Evolutionary conservation across 2,113 vertebrate species (phyloP), one percentile per base, ranked within the genome.

Genomic region (Nerophis ophidion): DNA sequence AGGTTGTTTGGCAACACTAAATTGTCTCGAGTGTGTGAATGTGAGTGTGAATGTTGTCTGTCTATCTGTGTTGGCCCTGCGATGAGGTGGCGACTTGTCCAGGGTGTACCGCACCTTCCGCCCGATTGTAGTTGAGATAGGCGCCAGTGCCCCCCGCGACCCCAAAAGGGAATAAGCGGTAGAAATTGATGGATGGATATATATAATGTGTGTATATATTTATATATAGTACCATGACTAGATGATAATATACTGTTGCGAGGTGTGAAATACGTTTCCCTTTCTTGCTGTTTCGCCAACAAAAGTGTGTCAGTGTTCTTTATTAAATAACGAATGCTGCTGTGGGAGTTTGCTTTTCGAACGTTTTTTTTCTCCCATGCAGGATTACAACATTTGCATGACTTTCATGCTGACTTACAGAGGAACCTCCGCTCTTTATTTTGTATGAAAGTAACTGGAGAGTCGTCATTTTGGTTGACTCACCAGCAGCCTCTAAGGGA

Each of bases 401-500:
- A 33, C 3, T 56, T 53, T 53, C 19, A 7, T 16, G 13, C n/a
- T 36, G 7, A 26, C 26, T 50, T 5, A 33, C 36, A 46, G 44
- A 49, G 4, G 49, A 42, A n/a, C 36, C 19, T 52, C 52, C 12
- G 35, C 9, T 26, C 26, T 26, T 4, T 68, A 60, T 72, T 68
- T 66, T 26, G 63, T 66, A 77, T 71, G 26, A 70, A 45, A 80
- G 70, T 66, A 60, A 19, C 33, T 68, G 42, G 2, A 26, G 26
- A 3, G 71, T 73, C 68, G 70, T 62, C 4, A 6, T 45, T 45
- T 49, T n/a, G 73, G 72, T 70, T 4, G 52, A 57, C 61, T 61
- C 54, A 61, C 49, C 8, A 11, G 63, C n/a, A 34, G 19, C 26
- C n/a, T 65, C 55, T 75, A 47, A 8, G 74, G 74, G 73, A 72